A percentile compares a stretch with the other conserved stretches of the same genome.
These are phyloP conservation scores for Aleiodes leptofemur DNA, from an alignment of 2,888 invertebrate genomes.

Conservation along the genomic window DNA sequence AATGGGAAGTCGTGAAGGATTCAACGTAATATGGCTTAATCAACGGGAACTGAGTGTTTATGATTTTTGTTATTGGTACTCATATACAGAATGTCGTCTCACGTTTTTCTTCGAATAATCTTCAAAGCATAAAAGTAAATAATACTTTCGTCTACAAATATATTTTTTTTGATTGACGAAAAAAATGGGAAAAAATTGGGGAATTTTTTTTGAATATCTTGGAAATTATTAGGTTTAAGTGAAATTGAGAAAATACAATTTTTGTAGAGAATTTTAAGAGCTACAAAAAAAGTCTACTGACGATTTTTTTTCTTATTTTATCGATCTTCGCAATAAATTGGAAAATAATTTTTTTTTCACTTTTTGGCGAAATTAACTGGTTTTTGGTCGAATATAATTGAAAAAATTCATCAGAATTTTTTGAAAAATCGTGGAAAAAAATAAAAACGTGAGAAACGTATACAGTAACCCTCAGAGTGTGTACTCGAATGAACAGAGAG, in stretches of 20 bases:
- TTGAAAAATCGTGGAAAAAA: background rate
- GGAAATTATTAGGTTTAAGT: too few relatives aligned
- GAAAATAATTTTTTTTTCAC: background rate
- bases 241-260: too few relatives aligned
- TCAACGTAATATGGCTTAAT: constrained; percentile 66
- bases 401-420: constrained; percentile 21
- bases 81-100: constrained; percentile 62
- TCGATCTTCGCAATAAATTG: too few relatives aligned
- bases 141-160: background rate
- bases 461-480: constrained; percentile 47
- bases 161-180: background rate
- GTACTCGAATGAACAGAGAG: constrained; percentile 37
- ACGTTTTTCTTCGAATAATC: constrained; percentile 15
- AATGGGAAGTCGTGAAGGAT: constrained; percentile 31
- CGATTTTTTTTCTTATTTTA: too few relatives aligned
- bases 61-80: constrained; percentile 75
- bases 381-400: background rate
- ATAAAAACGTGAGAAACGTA: constrained; percentile 53
- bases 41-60: constrained; percentile 74
- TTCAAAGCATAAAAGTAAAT: background rate
- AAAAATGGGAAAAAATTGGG: too few relatives aligned
- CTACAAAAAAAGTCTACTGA: too few relatives aligned
- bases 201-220: too few relatives aligned
- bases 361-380: background rate
- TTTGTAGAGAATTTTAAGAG: too few relatives aligned